phyloP scores from a whole-genome alignment of 2,888 invertebrate species.

The Hetaerina titia region DNA sequence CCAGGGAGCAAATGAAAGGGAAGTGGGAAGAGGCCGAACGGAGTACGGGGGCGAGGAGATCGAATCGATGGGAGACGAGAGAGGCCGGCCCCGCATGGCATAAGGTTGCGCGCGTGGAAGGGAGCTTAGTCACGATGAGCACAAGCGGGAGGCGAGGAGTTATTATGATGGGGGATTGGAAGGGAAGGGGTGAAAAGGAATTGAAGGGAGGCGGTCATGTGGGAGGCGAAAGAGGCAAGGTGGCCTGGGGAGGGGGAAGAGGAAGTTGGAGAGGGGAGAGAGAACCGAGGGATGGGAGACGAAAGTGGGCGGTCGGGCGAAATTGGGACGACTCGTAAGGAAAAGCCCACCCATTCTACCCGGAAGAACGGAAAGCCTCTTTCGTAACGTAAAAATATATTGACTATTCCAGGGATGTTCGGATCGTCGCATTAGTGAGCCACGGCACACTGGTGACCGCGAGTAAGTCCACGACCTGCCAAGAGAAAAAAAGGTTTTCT shows the following conservation, averaged over 20 bases:
- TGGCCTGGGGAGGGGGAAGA: not conserved
- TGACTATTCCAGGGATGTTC: not conserved
- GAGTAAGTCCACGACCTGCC: not conserved
- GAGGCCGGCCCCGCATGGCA: not conserved
- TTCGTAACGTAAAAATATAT: not conserved
- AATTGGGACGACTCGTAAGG: not conserved
- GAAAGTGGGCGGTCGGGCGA: slow-evolving; percentile 4
- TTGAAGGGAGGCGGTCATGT: not conserved
- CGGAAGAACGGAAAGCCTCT: not conserved
- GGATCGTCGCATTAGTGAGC: not conserved
- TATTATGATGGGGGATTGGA: slow-evolving; percentile 20
- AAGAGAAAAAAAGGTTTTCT: no score
- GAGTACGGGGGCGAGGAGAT: not conserved
- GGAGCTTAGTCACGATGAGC: slow-evolving; percentile 58
- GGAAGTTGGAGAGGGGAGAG: not conserved
- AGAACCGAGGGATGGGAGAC: not conserved
- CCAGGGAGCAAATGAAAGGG: not conserved
- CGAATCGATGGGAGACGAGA: not conserved
- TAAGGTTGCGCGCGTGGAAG: slow-evolving; percentile 29
- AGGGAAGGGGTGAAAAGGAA: not conserved
- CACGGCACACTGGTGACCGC: no score
- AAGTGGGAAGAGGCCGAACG: not conserved
- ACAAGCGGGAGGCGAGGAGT: not conserved
- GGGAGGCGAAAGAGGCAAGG: slow-evolving; percentile 6
- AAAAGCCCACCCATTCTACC: not conserved